These are phyloP conservation scores for Pseudopipra pipra DNA, from an alignment of 2,113 vertebrate genomes.

Conservation along the genomic window DNA sequence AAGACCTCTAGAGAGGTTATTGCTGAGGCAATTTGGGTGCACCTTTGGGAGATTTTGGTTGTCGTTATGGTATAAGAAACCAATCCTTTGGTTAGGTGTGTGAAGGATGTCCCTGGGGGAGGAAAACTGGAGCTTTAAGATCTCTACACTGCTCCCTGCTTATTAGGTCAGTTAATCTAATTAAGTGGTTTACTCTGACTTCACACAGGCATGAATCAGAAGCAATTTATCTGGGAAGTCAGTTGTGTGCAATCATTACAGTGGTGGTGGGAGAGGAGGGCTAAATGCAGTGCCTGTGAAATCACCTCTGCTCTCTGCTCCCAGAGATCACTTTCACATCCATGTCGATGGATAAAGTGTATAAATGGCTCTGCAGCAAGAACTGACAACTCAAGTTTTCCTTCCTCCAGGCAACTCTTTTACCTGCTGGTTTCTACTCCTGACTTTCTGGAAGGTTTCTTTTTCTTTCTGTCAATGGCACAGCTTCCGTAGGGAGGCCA, in stretches of 20 bases:
- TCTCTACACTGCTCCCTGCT: not conserved
- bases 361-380: not conserved
- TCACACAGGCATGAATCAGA: not conserved
- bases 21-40: not conserved
- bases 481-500: not conserved
- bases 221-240: not conserved
- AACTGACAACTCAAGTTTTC: not conserved
- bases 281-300: not conserved
- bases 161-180: conserved; percentile 56
- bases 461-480: not conserved
- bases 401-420: not conserved
- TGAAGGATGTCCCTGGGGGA: not conserved
- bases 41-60: not conserved
- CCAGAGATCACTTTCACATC: not conserved
- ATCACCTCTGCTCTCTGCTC: not conserved
- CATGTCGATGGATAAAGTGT: not conserved
- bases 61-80: not conserved
- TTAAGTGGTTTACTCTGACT: conserved; percentile 38
- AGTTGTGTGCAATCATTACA: not conserved
- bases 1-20: not conserved
- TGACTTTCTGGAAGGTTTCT: not conserved
- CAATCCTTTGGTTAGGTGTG: not conserved
- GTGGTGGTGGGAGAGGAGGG: not conserved
- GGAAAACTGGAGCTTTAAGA: not conserved
- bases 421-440: not conserved